Base-by-base conservation (phyloP, 1,140 invertebrate genomes). In the Drosophila neocordata region DNA sequence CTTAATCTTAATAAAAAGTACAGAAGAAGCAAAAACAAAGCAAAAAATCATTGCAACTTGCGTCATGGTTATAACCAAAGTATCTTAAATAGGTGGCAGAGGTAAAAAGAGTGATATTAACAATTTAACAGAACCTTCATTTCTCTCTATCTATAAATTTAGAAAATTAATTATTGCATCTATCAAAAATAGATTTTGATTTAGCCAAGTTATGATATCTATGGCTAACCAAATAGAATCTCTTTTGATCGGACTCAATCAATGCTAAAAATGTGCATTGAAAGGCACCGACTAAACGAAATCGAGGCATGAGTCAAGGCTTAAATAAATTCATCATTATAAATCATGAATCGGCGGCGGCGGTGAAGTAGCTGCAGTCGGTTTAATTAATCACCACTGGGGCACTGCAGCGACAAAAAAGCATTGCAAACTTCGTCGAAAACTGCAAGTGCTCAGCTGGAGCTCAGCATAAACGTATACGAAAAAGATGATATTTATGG, bases 401-500 rank as follows among this genome's bases (percentile, higher is more conserved):
- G 69, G 69, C 83, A 79, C 64, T 72, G 48, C 61, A 67, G 56
- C 69, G 61, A 70, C 62, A 69, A 77, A 77, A 71, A 71, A 8
- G 18, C 41, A 48, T 48, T 48, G 18, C 41, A 20, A 48, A 48
- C 41, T 48, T 20, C 53, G 22, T 51, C 35, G 18, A 55, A 37
- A 27, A 62, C 69, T 67, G 73, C 77, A 87, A 87, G 71, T 82
- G 84, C 84, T 67, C 84, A 82, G 83, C 79, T 87, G 83, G 83
- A 89, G 79, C 18, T 48, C 27, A 31, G 18, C 41, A 48, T 20
- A 48, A 48, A 48, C 18, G 83, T 84, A 83, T 89, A 69, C 65
- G 76, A 89, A 89, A 80, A 87, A 87, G 87, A 90, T 90, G 87
- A 90, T 90, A 90, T 90, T 90, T 90, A 90, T 90, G 87, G 87